phyloP scores from a whole-genome alignment of 2,797 vertebrate genomes.

The Cottoperca gobio region DNA sequence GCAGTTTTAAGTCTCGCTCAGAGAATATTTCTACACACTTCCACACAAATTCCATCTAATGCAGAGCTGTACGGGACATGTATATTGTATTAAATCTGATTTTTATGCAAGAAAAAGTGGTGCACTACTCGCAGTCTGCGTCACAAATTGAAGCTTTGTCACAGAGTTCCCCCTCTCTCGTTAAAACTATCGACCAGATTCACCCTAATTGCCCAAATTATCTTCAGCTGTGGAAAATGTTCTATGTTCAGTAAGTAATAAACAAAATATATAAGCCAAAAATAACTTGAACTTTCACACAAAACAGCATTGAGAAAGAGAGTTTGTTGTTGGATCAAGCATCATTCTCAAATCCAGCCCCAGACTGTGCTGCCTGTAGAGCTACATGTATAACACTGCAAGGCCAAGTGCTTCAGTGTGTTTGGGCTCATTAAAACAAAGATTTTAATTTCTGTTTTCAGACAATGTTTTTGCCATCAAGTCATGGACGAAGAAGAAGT shows the following conservation, averaged over 20 bases:
- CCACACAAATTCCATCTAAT: no score
- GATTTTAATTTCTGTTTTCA: slow-evolving; percentile 64
- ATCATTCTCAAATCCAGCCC: neutral
- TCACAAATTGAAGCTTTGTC: neutral
- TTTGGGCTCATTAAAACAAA: neutral
- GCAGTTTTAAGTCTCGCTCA: neutral
- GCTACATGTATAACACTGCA: neutral
- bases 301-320: slow-evolving; percentile 2
- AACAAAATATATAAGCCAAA: slow-evolving; percentile 19
- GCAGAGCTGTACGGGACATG: neutral
- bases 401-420: neutral
- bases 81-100: neutral
- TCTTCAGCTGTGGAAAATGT: slow-evolving; percentile 9
- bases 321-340: slow-evolving; percentile 25
- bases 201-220: neutral
- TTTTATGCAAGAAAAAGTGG: neutral
- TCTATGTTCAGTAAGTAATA: slow-evolving; percentile 9
- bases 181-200: neutral
- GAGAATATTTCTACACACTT: neutral
- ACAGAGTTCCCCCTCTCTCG: neutral
- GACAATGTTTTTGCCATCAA: slow-evolving; percentile 98
- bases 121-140: neutral
- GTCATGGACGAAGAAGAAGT: slow-evolving; percentile 99
- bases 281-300: slow-evolving; percentile 20
- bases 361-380: slow-evolving; percentile 9